phyloP scores from a whole-genome alignment of 2,797 vertebrate species.

The Sorex maritimensis region DNA sequence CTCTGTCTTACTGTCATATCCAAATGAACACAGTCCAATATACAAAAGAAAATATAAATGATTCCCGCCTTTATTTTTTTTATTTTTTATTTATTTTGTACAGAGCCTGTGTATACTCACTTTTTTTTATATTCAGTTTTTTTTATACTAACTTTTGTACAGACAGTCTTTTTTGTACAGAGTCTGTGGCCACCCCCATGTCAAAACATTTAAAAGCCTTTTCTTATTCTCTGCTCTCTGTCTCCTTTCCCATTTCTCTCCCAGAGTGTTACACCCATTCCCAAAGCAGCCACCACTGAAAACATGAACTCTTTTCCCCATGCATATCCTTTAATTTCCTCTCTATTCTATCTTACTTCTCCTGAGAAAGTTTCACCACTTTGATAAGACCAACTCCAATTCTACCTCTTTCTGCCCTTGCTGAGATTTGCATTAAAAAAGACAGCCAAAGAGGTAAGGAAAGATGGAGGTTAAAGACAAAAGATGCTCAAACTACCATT shows the following conservation, averaged over 20 bases:
- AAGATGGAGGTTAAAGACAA: background rate
- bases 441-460: background rate
- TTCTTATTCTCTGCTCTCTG: background rate
- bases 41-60: background rate
- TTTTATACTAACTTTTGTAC: too few species aligned
- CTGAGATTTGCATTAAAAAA: background rate
- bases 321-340: background rate
- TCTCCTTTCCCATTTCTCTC: background rate
- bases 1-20: background rate
- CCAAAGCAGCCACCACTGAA: background rate
- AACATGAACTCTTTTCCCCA: background rate
- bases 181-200: background rate
- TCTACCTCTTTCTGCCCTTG: background rate
- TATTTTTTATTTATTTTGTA: too few species aligned
- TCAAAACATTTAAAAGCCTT: background rate
- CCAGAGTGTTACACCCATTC: background rate
- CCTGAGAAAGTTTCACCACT: background rate
- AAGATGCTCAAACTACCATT: background rate
- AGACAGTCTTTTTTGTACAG: too few species aligned
- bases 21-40: background rate
- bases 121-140: too few species aligned
- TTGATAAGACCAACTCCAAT: background rate
- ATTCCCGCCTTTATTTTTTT: background rate
- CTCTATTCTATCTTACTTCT: background rate
- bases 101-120: background rate